phyloP scores from a whole-genome alignment of 2,113 vertebrate genomes.

The Phainopepla nitens region DNA sequence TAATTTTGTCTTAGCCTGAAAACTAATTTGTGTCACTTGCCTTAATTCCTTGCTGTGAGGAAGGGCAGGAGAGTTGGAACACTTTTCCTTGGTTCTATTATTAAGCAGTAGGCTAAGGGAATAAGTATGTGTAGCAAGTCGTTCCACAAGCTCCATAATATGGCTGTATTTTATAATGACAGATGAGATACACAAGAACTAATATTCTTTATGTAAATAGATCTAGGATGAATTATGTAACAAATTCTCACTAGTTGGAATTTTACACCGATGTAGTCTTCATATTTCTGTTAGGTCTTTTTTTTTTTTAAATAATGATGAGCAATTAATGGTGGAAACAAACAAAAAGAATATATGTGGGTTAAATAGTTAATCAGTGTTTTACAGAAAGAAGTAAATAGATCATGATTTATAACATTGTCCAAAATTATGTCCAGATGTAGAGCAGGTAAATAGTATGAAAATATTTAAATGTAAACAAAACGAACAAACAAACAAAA shows the following conservation, averaged over 20 bases:
- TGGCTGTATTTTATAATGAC: slow-evolving; percentile 4
- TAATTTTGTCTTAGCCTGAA: slow-evolving; percentile 10
- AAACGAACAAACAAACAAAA: no score
- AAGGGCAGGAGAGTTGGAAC: not conserved
- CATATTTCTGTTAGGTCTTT: not conserved
- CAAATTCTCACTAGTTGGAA: not conserved
- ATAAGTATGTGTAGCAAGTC: not conserved
- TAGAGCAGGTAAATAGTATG: not conserved
- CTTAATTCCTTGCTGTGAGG: slow-evolving; percentile 11
- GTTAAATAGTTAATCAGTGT: not conserved
- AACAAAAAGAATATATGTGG: not conserved
- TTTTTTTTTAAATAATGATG: not conserved
- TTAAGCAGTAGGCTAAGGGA: not conserved
- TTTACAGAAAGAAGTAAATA: not conserved
- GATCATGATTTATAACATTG: not conserved
- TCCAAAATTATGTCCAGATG: not conserved
- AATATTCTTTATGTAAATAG: not conserved
- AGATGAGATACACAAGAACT: slow-evolving; percentile 15
- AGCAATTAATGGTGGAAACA: not conserved
- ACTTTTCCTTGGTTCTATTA: not conserved
- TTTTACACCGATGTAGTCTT: not conserved
- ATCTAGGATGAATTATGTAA: not conserved
- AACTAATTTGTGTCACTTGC: not conserved
- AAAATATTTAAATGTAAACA: not conserved
- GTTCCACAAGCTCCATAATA: not conserved